Evolutionary conservation across 2,888 invertebrate species (phyloP).

Genomic region (Pterostichus niger): DNA sequence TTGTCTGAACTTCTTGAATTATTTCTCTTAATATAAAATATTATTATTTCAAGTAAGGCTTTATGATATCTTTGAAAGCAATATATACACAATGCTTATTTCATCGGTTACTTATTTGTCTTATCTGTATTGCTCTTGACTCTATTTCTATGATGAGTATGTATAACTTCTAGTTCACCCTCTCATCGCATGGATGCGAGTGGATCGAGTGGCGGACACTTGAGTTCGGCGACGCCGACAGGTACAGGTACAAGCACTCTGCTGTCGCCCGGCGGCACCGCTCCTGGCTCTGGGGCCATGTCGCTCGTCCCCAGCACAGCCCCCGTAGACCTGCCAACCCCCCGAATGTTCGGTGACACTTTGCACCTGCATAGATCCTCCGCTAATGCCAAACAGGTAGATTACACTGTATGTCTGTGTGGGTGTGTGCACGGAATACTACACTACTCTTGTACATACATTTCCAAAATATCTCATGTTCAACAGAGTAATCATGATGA

Average conservation of each 20-base stretch:
- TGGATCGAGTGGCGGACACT: constrained; percentile 76
- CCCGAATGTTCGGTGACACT: constrained; percentile 88
- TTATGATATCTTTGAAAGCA: too few relatives aligned
- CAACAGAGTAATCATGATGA: not conserved
- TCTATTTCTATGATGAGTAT: not conserved
- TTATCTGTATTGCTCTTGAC: not conserved
- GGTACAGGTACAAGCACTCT: constrained; percentile 75
- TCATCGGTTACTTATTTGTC: too few relatives aligned
- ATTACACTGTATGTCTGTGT: not conserved
- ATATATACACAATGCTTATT: too few relatives aligned
- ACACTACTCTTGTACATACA: not conserved
- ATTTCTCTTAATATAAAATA: too few relatives aligned
- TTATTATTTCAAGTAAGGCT: too few relatives aligned
- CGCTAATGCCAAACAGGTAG: constrained; percentile 78
- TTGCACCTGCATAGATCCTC: constrained; percentile 79
- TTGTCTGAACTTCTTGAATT: too few relatives aligned
- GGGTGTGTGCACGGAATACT: not conserved
- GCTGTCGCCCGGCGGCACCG: constrained; percentile 76
- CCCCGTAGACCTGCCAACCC: constrained; percentile 79
- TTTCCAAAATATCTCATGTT: not conserved
- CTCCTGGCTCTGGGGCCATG: constrained; percentile 26
- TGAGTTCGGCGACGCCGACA: constrained; percentile 72
- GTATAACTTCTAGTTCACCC: constrained; percentile 67
- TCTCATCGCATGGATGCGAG: constrained; percentile 69
- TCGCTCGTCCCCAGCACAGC: constrained; percentile 75